Evolutionary conservation across 2,797 vertebrate genomes (phyloP).

Genomic region (Cottoperca gobio): DNA sequence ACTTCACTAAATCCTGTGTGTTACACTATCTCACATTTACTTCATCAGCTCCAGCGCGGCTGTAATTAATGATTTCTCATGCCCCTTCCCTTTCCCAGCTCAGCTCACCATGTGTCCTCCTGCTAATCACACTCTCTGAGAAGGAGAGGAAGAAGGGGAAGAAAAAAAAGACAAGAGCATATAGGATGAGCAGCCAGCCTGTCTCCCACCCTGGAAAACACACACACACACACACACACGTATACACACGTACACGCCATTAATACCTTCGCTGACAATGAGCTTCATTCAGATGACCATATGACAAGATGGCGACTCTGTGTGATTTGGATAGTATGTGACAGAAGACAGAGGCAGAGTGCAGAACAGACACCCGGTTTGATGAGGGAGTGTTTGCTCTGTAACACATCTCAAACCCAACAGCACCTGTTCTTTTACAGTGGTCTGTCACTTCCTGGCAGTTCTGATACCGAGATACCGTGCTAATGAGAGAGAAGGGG

Average conservation of each 20-base stretch:
- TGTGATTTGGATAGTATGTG: constrained; percentile 84
- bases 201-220: constrained; percentile 69
- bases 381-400: constrained; percentile 86
- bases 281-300: constrained; percentile 83
- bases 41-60: constrained; percentile 86
- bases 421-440: constrained; percentile 85
- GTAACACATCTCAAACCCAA: constrained; percentile 83
- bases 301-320: constrained; percentile 84
- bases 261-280: constrained; percentile 82
- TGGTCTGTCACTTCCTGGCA: constrained; percentile 86
- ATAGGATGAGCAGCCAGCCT: constrained; percentile 77
- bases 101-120: constrained; percentile 85
- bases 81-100: constrained; percentile 82
- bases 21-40: constrained; percentile 90
- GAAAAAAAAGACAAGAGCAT: constrained; percentile 59
- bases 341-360: constrained; percentile 86
- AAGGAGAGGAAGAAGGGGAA: constrained; percentile 63
- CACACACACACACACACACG: constrained; percentile 35
- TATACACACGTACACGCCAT: constrained; percentile 53
- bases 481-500: constrained; percentile 85
- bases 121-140: constrained; percentile 84
- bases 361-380: constrained; percentile 85
- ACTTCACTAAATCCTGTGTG: constrained; percentile 90
- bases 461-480: constrained; percentile 84
- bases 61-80: constrained; percentile 89